Evolutionary conservation across 2,797 vertebrate genomes (phyloP).

Genomic region (Sebastes nivosus): DNA sequence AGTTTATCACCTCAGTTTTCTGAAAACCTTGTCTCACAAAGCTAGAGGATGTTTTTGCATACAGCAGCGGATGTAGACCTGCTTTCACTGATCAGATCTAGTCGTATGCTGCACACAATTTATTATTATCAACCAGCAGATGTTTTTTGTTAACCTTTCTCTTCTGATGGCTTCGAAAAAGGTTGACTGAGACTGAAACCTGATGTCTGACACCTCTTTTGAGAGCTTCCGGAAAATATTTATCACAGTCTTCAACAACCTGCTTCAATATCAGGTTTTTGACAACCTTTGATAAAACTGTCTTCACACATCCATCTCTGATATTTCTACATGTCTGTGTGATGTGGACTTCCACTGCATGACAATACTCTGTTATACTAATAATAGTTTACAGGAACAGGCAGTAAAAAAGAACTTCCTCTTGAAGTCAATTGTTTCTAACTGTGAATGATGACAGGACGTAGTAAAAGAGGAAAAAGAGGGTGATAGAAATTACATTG

Average conservation of each 20-base stretch:
- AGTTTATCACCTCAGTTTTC: too few relatives aligned
- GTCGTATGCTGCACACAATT: neutral
- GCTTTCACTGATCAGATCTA: neutral
- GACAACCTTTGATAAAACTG: too few relatives aligned
- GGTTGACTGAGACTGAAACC: neutral
- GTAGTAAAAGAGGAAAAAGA: neutral
- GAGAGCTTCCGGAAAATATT: too few relatives aligned
- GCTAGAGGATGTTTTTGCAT: neutral
- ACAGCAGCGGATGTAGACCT: neutral
- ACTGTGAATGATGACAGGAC: neutral
- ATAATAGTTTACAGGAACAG: neutral
- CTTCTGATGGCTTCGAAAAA: neutral
- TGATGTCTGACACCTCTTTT: neutral
- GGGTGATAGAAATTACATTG: neutral
- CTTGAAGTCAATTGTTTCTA: neutral
- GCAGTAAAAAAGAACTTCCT: neutral
- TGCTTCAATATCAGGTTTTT: too few relatives aligned
- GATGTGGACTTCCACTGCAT: too few relatives aligned
- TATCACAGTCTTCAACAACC: too few relatives aligned
- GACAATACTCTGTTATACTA: too few relatives aligned
- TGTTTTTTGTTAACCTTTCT: neutral
- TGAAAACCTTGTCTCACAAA: neutral
- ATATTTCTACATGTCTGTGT: too few relatives aligned
- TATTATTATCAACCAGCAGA: too few relatives aligned
- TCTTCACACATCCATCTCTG: too few relatives aligned